Percentiles rank a stretch among this genome's conserved stretches.
These are phyloP conservation scores for Columba guinea DNA, from an alignment of 2,797 vertebrate species.

Conservation along the genomic window DNA sequence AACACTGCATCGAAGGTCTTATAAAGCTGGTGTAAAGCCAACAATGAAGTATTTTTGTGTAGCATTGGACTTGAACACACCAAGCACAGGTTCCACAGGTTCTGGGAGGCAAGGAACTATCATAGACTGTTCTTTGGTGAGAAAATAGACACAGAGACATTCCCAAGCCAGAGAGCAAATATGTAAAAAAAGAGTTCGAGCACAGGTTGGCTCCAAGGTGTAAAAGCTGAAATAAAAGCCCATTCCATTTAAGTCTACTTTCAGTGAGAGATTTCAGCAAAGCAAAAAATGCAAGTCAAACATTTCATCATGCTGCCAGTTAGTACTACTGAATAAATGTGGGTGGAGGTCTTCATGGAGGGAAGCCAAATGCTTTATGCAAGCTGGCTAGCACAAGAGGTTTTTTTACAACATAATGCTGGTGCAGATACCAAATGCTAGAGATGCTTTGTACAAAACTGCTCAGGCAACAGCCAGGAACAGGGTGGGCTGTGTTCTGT, in stretches of 20 bases:
- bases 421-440: conserved; percentile 8
- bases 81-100: neutral
- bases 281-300: neutral
- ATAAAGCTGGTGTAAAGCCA: neutral
- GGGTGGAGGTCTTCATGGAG: conserved; percentile 40
- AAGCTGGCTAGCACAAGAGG: conserved; percentile 8
- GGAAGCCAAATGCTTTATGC: conserved; percentile 33
- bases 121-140: neutral
- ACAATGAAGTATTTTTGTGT: neutral
- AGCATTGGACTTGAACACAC: neutral
- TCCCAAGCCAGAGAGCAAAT: neutral
- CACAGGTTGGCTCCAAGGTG: neutral
- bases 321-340: conserved; percentile 17
- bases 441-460: neutral
- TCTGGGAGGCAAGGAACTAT: neutral
- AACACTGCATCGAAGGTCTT: neutral
- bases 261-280: neutral
- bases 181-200: neutral
- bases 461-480: conserved; percentile 32
- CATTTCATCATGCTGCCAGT: neutral
- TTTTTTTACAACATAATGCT: neutral
- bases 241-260: neutral
- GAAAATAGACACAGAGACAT: neutral
- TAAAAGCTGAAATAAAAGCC: conserved; percentile 4
- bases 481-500: neutral